Evolutionary conservation across 2,797 vertebrate genomes (phyloP), one percentile per base, ranked within the genome.

Genomic region (Antrozous pallidus): DNA sequence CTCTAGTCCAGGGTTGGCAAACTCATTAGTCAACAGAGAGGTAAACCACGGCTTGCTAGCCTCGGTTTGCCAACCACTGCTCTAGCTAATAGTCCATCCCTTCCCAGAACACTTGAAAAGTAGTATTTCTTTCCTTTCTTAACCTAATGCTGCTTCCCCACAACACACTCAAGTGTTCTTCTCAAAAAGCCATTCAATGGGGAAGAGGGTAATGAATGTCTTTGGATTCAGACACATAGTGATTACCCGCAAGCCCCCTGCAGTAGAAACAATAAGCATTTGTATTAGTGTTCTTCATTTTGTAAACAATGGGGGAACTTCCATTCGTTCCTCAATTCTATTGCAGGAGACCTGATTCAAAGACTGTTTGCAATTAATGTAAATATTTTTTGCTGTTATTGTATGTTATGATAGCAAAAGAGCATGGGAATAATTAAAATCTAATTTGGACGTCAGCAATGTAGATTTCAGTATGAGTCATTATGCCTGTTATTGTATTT

Each of bases 301-400:
- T 93, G 79, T 24, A 90, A 93, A 92, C 36, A 82, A 80, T 49
- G 28, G 22, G 1, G 90, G 90, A 97, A 93, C 10, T 86, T 95
- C 65, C 49, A 73, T 80, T 84, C 73, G 84, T 73, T 96, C 77
- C 78, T 36, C 65, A 82, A 5, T 16, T 84, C 56, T 65, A 16
- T 36, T 58, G 26, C 70, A 74, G 71, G 51, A 86, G 61, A 45
- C 31, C 22, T 71, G 40, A 89, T 51, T 93, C 45, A 31, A 63
- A 93, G 63, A 24, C 65, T 63, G 13, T 70, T 85, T 40, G 26
- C 74, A 94, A 86, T 93, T 51, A 80, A 13, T 74, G 58, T 33
- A 11, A 42, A 42, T 71, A 17, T 74, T 47, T 47, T 95, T 83
- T 79, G 40, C 80, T 69, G n/a, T 81, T 80, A 22, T 69, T 89